Evolutionary conservation across 2,797 vertebrate genomes (phyloP).

Genomic region (Spea hammondii): DNA sequence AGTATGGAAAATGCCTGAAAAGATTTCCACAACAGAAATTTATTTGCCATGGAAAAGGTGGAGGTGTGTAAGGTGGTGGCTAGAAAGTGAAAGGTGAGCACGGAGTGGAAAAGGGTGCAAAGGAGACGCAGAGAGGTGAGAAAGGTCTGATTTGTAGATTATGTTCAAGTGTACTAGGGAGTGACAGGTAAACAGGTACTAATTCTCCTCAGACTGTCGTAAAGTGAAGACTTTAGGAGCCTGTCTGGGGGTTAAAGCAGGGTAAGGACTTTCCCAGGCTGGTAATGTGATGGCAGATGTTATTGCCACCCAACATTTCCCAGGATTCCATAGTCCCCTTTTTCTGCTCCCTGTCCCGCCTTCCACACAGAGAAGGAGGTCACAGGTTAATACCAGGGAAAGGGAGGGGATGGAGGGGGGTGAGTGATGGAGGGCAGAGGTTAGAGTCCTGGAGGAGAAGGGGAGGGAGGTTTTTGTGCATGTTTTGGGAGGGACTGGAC

Average conservation of each 20-base stretch:
- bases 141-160: background rate
- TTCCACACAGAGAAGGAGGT: constrained; percentile 41
- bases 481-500: constrained; percentile 7
- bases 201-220: too few species aligned
- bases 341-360: constrained; percentile 32
- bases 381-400: constrained; percentile 49
- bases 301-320: constrained; percentile 37
- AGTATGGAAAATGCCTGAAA: too few species aligned
- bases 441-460: constrained; percentile 35
- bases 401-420: constrained; percentile 35
- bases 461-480: constrained; percentile 19
- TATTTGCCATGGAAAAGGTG: background rate
- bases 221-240: background rate
- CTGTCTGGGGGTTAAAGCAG: constrained; percentile 30
- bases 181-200: too few species aligned
- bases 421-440: constrained; percentile 46
- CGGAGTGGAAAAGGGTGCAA: background rate
- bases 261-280: constrained; percentile 48
- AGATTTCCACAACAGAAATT: too few species aligned
- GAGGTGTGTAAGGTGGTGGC: background rate
- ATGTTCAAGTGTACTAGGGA: too few species aligned
- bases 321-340: constrained; percentile 28
- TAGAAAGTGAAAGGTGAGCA: constrained; percentile 1
- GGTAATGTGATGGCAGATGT: constrained; percentile 47
- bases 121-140: background rate